Conservation (phyloP, 1,140 invertebrate genomes). For the Apis laboriosa region DNA sequence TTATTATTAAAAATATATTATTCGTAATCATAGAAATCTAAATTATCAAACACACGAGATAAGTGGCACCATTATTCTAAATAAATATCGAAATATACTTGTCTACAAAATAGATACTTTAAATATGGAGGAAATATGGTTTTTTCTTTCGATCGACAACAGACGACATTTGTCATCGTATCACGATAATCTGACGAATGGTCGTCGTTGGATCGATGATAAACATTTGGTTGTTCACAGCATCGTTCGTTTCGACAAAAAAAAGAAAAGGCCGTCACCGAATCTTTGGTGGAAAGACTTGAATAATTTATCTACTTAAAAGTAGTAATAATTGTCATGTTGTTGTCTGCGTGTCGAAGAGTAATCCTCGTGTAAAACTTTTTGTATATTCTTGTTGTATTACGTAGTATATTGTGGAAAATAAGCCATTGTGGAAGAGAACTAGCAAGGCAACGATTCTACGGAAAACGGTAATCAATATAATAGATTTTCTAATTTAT, state of each 20-base stretch:
- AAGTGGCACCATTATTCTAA: no score
- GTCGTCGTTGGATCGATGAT: background rate
- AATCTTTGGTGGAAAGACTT: background rate
- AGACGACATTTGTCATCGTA: background rate
- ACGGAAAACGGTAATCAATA: background rate
- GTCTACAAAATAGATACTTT: conserved; percentile 8
- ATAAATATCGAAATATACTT: background rate
- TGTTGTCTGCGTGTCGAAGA: conserved; percentile 1
- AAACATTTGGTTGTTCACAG: conserved; percentile 52
- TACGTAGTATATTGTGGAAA: background rate
- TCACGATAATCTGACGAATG: background rate
- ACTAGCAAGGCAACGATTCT: conserved; percentile 27
- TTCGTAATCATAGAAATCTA: no score
- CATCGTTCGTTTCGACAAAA: conserved; percentile 27
- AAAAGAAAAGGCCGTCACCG: background rate
- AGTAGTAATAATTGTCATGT: background rate
- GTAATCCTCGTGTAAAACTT: background rate
- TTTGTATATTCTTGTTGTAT: background rate
- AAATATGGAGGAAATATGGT: background rate
- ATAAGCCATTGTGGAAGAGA: conserved; percentile 32
- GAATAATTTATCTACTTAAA: background rate
- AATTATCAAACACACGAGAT: no score
- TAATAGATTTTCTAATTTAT: conserved; percentile 18
- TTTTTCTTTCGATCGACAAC: background rate
- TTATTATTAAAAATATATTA: no score